These are phyloP conservation scores for Tribolium freemani DNA, from an alignment of 2,888 invertebrate genomes.

Conservation along the genomic window DNA sequence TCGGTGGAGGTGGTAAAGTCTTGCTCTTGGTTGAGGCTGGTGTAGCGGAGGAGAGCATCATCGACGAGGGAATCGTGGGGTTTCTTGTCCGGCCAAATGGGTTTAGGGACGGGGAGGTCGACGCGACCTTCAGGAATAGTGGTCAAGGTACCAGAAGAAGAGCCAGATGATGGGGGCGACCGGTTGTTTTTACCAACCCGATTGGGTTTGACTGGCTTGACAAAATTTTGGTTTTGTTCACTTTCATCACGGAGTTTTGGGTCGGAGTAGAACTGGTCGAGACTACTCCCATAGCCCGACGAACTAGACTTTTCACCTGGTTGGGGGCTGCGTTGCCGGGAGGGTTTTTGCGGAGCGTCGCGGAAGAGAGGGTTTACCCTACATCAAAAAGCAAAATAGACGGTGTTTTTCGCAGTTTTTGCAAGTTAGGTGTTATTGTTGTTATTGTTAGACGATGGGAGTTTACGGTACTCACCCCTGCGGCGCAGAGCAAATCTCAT, in stretches of 20 bases:
- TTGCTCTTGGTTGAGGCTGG: conserved; percentile 61
- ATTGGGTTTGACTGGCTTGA: conserved; percentile 63
- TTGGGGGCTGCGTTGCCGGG: conserved; percentile 42
- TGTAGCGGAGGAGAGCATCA: conserved; percentile 65
- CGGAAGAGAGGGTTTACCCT: conserved; percentile 66
- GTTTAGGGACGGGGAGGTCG: conserved; percentile 66
- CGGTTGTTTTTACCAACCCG: conserved; percentile 45
- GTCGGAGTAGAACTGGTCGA: conserved; percentile 55
- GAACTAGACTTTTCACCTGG: conserved; percentile 62
- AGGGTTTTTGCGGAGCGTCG: conserved; percentile 53
- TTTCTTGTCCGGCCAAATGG: conserved; percentile 65
- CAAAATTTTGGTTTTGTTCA: conserved; percentile 65
- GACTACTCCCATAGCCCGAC: conserved; percentile 66
- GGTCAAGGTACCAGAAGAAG: conserved; percentile 63
- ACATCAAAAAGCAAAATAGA: conserved; percentile 45
- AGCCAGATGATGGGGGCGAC: conserved; percentile 58
- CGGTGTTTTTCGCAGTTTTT: background rate
- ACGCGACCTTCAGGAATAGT: conserved; percentile 69
- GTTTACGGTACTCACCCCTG: conserved; percentile 55
- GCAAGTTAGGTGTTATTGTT: background rate
- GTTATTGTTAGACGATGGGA: conserved; percentile 1
- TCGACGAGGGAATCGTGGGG: conserved; percentile 65
- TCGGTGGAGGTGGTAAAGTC: conserved; percentile 6
- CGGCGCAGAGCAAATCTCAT: conserved; percentile 38
- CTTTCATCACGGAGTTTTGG: conserved; percentile 62